These are phyloP conservation scores for Lumbricus terrestris DNA, from an alignment of 2,888 invertebrate species.

Conservation along the genomic window DNA sequence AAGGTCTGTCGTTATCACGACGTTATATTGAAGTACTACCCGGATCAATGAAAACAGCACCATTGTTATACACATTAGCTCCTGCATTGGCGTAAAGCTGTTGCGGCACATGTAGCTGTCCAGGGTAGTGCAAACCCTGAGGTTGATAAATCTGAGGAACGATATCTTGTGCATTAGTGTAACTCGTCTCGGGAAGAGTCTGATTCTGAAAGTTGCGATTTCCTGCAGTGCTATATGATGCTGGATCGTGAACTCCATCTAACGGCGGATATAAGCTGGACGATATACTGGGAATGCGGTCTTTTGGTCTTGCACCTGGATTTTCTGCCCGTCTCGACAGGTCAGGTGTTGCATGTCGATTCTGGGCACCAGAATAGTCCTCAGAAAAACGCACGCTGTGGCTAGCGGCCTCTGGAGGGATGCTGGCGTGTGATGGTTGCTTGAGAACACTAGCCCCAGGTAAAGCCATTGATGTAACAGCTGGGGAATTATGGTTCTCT, in stretches of 20 bases:
- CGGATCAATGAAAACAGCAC: background rate
- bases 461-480: background rate
- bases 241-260: background rate
- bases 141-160: background rate
- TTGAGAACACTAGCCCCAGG: background rate
- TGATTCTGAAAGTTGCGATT: background rate
- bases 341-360: background rate
- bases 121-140: background rate
- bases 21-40: background rate
- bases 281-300: background rate
- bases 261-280: background rate
- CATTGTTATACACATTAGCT: background rate
- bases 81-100: background rate
- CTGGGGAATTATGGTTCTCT: background rate
- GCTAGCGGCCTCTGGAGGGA: background rate
- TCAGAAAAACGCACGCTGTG: slow-evolving; percentile 4
- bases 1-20: background rate
- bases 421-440: background rate
- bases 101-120: background rate
- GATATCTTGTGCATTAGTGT: background rate
- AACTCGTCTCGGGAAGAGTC: background rate
- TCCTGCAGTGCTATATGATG: background rate
- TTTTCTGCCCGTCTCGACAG: background rate
- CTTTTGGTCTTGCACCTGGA: background rate
- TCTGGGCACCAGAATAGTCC: background rate